phyloP scores from a whole-genome alignment of 2,888 invertebrate genomes.

The Sinhomidia bicolor region DNA sequence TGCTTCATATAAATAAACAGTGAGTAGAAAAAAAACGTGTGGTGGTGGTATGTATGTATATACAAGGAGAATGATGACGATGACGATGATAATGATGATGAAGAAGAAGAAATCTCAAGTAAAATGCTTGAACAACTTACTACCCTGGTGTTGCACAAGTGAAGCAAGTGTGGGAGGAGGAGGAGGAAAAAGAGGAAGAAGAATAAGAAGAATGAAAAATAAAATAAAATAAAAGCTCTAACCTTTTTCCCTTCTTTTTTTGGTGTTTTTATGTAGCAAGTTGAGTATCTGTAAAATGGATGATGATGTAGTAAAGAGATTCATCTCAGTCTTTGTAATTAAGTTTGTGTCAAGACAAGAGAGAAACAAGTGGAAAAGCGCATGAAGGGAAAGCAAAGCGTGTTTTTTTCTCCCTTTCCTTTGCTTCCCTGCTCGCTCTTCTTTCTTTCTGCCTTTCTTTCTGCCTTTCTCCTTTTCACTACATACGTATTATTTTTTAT shows the following conservation, averaged over 20 bases:
- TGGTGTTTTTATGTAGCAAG: constrained; percentile 14
- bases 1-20: constrained; percentile 24
- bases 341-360: constrained; percentile 77
- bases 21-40: background rate
- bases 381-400: constrained; percentile 60
- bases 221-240: constrained; percentile 18
- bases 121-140: background rate
- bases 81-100: too few species aligned
- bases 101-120: constrained; percentile 13
- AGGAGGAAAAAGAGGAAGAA: constrained; percentile 23
- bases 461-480: too few species aligned
- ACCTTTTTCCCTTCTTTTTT: constrained; percentile 45
- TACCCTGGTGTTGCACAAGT: background rate
- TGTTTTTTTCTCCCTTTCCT: constrained; percentile 32
- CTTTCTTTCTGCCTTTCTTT: too few species aligned
- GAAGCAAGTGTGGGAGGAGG: constrained; percentile 1
- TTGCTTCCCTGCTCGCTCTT: background rate
- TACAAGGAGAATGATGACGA: too few species aligned
- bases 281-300: constrained; percentile 74
- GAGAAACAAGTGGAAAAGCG: constrained; percentile 54
- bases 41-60: too few species aligned
- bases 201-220: background rate
- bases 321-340: constrained; percentile 77
- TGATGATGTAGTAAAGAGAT: constrained; percentile 74
- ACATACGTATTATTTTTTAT: constrained; percentile 8